phyloP scores from a whole-genome alignment of 1,140 invertebrate genomes.

The Drosophila watanabei region DNA sequence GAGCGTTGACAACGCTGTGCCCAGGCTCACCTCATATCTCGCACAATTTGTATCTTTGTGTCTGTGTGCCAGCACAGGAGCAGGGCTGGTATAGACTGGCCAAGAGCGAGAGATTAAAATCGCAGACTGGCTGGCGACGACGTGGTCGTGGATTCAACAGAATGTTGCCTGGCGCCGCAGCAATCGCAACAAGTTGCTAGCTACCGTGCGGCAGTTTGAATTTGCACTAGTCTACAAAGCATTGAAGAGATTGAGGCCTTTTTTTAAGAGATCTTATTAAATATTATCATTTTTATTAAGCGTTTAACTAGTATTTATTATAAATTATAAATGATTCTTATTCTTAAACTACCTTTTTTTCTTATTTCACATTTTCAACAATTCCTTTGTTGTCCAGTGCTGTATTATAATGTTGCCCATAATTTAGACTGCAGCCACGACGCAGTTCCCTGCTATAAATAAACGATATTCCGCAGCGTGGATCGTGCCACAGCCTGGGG shows the following conservation, averaged over 20 bases:
- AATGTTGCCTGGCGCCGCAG: slow-evolving; percentile 57
- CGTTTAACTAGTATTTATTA: neutral
- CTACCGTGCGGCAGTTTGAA: slow-evolving; percentile 10
- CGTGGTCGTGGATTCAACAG: slow-evolving; percentile 42
- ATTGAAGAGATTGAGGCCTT: neutral
- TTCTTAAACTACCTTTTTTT: no score
- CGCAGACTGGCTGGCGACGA: slow-evolving; percentile 70
- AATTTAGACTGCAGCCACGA: slow-evolving; percentile 52
- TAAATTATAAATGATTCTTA: no score
- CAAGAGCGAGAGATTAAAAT: slow-evolving; percentile 65
- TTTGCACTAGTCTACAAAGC: slow-evolving; percentile 12
- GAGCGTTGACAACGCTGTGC: slow-evolving; percentile 33
- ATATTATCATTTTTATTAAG: neutral
- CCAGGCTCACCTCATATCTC: slow-evolving; percentile 30
- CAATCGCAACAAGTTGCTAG: slow-evolving; percentile 65
- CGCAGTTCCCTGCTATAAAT: slow-evolving; percentile 55
- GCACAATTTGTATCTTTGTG: slow-evolving; percentile 57
- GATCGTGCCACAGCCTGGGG: slow-evolving; percentile 46
- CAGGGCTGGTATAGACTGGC: slow-evolving; percentile 35
- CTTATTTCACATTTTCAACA: neutral
- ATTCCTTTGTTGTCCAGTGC: slow-evolving; percentile 5
- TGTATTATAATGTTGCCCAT: slow-evolving; percentile 56
- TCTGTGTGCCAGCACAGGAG: slow-evolving; percentile 20
- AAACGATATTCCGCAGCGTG: slow-evolving; percentile 20
- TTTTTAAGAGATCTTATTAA: neutral